phyloP scores from a whole-genome alignment of 2,888 invertebrate species.

The Quadroppia sp. region DNA sequence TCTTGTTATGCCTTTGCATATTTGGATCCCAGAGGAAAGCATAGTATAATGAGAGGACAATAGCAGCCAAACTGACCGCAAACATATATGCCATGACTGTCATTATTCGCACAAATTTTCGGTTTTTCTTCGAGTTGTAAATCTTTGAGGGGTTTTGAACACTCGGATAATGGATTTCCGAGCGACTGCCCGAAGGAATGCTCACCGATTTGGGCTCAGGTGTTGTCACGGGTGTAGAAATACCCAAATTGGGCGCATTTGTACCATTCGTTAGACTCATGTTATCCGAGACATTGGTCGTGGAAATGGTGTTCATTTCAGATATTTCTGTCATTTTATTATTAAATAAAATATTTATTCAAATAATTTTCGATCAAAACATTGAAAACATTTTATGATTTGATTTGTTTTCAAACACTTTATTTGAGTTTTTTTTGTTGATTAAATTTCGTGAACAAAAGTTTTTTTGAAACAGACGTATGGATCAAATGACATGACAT shows the following conservation, averaged over 20 bases:
- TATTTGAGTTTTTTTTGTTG: too few relatives aligned
- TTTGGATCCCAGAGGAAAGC: conserved; percentile 47
- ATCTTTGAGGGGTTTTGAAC: conserved; percentile 44
- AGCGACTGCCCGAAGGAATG: conserved; percentile 14
- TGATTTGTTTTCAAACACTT: not conserved
- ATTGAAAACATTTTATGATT: not conserved
- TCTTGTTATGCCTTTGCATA: conserved; percentile 27
- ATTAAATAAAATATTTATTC: too few relatives aligned
- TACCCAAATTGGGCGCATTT: not conserved
- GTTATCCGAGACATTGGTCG: conserved; percentile 27
- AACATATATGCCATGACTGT: conserved; percentile 47
- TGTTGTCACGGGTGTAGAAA: conserved; percentile 15
- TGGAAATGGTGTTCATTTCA: conserved; percentile 1
- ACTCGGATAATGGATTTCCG: conserved; percentile 45
- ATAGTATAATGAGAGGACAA: conserved; percentile 47
- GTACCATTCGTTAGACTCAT: not conserved
- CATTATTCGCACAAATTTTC: conserved; percentile 45
- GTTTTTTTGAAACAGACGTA: not conserved
- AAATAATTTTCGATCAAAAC: not conserved
- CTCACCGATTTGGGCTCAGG: conserved; percentile 40
- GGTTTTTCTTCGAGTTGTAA: conserved; percentile 45
- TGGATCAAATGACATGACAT: not conserved
- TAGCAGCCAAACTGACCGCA: conserved; percentile 47
- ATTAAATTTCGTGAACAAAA: not conserved
- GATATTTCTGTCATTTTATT: not conserved